Base-by-base conservation (phyloP, 2,797 vertebrate genomes). In the Tangara arthus region DNA sequence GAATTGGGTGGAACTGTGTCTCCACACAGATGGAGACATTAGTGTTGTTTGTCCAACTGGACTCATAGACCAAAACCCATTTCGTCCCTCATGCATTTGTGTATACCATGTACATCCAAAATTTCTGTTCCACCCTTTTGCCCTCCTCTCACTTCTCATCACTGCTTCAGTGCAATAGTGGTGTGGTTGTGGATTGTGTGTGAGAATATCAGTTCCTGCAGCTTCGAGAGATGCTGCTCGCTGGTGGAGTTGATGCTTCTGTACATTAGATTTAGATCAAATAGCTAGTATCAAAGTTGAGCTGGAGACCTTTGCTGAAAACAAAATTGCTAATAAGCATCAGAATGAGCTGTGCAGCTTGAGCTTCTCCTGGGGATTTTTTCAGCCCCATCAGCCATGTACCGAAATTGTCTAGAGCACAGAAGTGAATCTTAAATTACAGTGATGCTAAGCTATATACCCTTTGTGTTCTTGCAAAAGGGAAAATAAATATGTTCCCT, bases 401-500 rank as follows among this genome's bases (percentile, higher is more conserved):
- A 77, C 68, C 76, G 42, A 66, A 96, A 96, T 90, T 86, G 91
- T 96, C 80, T 82, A 50, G 94, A 91, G 82, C 90, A 95, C 80
- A 93, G 91, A 94, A 95, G 82, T 83, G 87, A 78, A 66, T 87
- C 80, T 92, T 72, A 93, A 96, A 95, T 95, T 92, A 89, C 46
- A 89, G 52, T 18, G 9, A 75, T 72, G 82, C 82, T 81, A 82
- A 89, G 79, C 81, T 94, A 90, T 78, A 65, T 95, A 96, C 61
- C 73, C 88, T 91, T 94, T 95, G 93, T 96, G 93, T 88, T 95
- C 90, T 82, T 93, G 90, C 70, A 87, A 89, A 88, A 94, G 42
- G 75, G 82, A 94, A 91, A 93, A 96, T 94, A 94, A 94, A 92
- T 95, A 94, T 90, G 89, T 89, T 94, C 94, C 78, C 64, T 95